These are phyloP conservation scores for Drosophila meridionalis DNA, from an alignment of 2,888 invertebrate genomes.

Conservation along the genomic window DNA sequence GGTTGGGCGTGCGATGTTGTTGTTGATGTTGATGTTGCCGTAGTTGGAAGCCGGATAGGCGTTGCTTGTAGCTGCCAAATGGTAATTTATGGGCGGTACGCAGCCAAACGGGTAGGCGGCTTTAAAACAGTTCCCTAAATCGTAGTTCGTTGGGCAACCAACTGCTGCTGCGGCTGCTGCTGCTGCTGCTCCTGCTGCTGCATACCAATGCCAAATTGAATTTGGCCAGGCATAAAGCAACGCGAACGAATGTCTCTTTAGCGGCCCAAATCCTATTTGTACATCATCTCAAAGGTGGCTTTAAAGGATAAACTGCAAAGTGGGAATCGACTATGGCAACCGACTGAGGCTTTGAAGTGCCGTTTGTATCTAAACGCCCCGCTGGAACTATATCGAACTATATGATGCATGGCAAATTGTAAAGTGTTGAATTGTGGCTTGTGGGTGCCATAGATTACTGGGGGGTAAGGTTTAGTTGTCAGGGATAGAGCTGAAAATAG, in stretches of 20 bases:
- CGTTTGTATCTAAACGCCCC: conserved; percentile 1
- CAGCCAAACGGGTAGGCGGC: conserved; percentile 70
- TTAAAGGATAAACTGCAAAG: conserved; percentile 15
- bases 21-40: conserved; percentile 9
- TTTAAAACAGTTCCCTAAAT: conserved; percentile 69
- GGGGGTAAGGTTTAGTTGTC: background rate
- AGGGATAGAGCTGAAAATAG: background rate
- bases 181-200: conserved; percentile 15
- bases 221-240: conserved; percentile 9
- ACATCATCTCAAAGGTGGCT: conserved; percentile 9
- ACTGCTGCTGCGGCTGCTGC: conserved; percentile 17
- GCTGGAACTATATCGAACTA: background rate
- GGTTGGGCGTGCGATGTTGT: conserved; percentile 10
- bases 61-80: conserved; percentile 70
- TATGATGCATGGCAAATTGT: conserved; percentile 4
- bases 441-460: background rate
- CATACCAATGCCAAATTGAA: conserved; percentile 38
- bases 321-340: conserved; percentile 6
- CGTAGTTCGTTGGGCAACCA: conserved; percentile 30
- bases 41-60: conserved; percentile 47
- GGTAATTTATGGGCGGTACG: conserved; percentile 75
- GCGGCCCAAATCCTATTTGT: conserved; percentile 7
- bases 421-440: background rate
- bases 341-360: background rate
- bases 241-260: conserved; percentile 11